Evolutionary conservation across 2,888 invertebrate genomes (phyloP).

Genomic region (Oligia strigilis): DNA sequence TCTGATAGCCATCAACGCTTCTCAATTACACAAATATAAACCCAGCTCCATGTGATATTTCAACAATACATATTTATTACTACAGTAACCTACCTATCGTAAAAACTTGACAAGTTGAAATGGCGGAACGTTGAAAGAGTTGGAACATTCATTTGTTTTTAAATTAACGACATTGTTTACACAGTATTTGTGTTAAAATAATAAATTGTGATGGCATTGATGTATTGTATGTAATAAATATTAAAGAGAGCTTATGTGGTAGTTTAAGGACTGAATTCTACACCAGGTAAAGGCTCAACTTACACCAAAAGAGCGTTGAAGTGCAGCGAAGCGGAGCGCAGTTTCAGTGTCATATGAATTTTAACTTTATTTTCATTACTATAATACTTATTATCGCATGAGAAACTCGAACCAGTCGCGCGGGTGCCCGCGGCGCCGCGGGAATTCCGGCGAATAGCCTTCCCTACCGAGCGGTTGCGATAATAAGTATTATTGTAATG

Average conservation of each 20-base stretch:
- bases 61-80: constrained; percentile 45
- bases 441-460: too few relatives aligned
- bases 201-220: constrained; percentile 7
- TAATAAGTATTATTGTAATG: too few relatives aligned
- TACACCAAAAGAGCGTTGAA: too few relatives aligned
- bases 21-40: constrained; percentile 28
- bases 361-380: too few relatives aligned
- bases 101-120: constrained; percentile 46
- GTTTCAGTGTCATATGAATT: too few relatives aligned
- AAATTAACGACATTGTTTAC: constrained; percentile 22
- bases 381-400: too few relatives aligned
- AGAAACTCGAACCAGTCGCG: too few relatives aligned
- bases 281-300: too few relatives aligned
- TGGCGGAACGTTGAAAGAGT: constrained; percentile 17
- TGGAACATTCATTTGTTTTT: constrained; percentile 32
- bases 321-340: too few relatives aligned
- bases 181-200: constrained; percentile 9
- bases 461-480: too few relatives aligned
- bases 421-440: too few relatives aligned
- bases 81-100: constrained; percentile 20
- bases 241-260: background rate
- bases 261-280: too few relatives aligned
- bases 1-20: constrained; percentile 7
- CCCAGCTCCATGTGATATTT: constrained; percentile 20
- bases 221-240: constrained; percentile 3